Percentiles rank a stretch among this genome's conserved stretches.
These are phyloP conservation scores for Motacilla alba DNA, from an alignment of 2,113 vertebrate species.

Conservation along the genomic window DNA sequence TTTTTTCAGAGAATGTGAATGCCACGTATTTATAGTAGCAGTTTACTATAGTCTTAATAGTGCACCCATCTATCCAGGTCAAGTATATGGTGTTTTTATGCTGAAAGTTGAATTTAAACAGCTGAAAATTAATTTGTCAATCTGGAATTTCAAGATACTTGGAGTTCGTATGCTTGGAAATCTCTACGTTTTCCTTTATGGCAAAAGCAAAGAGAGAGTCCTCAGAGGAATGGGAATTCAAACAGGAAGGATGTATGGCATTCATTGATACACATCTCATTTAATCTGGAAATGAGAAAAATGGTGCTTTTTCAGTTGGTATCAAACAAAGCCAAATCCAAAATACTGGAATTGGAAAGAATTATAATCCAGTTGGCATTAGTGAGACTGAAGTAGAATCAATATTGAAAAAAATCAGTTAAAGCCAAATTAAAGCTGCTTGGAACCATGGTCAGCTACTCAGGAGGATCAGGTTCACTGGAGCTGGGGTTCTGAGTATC, in stretches of 20 bases:
- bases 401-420: not conserved
- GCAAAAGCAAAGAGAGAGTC: not conserved
- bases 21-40: not conserved
- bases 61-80: not conserved
- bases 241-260: not conserved
- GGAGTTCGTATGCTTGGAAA: not conserved
- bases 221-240: not conserved
- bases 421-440: not conserved
- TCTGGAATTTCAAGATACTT: not conserved
- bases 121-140: not conserved
- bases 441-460: not conserved
- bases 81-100: not conserved
- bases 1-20: too few relatives aligned
- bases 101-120: not conserved
- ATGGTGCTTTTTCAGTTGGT: not conserved
- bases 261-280: not conserved
- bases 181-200: not conserved
- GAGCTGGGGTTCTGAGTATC: not conserved
- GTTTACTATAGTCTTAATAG: not conserved
- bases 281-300: not conserved
- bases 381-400: not conserved
- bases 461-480: not conserved
- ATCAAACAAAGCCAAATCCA: not conserved
- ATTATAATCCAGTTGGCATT: not conserved
- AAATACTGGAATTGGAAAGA: not conserved